Evolutionary conservation across 2,113 vertebrate species (phyloP), one percentile per base, ranked within the genome.

Genomic region (Alligator sinensis): DNA sequence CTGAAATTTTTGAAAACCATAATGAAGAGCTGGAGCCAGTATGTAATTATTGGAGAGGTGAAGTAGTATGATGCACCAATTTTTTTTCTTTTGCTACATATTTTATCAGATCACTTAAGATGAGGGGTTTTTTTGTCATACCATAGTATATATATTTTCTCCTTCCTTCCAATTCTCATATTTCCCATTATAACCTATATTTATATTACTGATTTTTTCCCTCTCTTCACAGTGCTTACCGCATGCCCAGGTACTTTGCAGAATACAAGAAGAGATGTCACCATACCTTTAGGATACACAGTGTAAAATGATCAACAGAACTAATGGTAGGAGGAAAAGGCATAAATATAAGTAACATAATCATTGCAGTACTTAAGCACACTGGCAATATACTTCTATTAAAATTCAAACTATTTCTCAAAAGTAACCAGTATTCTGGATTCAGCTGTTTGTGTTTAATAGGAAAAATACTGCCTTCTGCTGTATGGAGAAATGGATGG

Each of bases 21-120:
- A 55, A 76, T 76, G 10, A 54, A 9, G 17, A 8, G 81, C 24
- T 74, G 27, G 18, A 74, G 47, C 64, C 59, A 66, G 57, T 38
- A 0, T 72, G 60, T 68, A 78, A 38, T 24, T 18, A 68, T 28
- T 24, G 63, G 11, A 17, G 19, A 30, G 4, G 5, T 57, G 64
- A 63, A 24, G 6, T 72, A 27, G 60, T 27, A 87, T 0, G 1
- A 63, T 58, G 6, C 34, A 13, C 55, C 1, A 2, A 1, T 34
- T 66, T 72, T 58, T n/a, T 22, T 61, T 3, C 34, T 61, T 24
- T 24, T 5, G 54, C 68, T 7, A 27, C 2, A 11, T 64, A 68
- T 79, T 77, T 60, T 82, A 58, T 1, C 11, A 58, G 10, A 15
- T 9, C 21, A 75, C 86, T 76, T 3, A n/a, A 54, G 30, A 6